Evolutionary conservation across 2,113 vertebrate genomes (phyloP).

Genomic region (Andinoacara biseriatus): DNA sequence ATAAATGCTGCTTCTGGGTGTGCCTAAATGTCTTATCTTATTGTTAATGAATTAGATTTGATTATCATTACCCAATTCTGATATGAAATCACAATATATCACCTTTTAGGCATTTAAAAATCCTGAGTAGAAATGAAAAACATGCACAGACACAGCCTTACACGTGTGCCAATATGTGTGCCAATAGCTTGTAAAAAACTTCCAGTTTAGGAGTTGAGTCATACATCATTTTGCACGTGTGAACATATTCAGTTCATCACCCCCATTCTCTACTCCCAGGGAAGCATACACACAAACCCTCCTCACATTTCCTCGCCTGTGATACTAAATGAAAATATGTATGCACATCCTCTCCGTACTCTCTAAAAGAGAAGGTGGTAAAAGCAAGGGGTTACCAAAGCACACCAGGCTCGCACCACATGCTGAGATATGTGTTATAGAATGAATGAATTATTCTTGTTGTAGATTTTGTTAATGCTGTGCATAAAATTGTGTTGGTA

Average conservation of each 20-base stretch:
- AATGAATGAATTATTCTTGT: neutral
- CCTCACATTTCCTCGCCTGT: neutral
- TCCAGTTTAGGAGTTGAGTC: constrained; percentile 58
- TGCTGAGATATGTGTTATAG: neutral
- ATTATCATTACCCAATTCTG: constrained; percentile 47
- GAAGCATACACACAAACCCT: neutral
- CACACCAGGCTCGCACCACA: constrained; percentile 3
- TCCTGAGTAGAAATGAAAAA: constrained; percentile 29
- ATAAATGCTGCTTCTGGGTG: constrained; percentile 67
- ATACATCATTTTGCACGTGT: constrained; percentile 44
- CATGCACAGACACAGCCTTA: constrained; percentile 28
- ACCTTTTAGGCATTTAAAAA: constrained; percentile 30
- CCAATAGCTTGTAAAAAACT: constrained; percentile 54
- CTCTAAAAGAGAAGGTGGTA: neutral
- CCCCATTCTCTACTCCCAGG: neutral
- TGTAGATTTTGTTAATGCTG: neutral
- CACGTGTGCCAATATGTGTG: constrained; percentile 35
- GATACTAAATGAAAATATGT: constrained; percentile 32
- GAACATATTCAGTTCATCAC: constrained; percentile 39
- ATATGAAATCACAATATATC: constrained; percentile 36
- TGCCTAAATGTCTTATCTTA: constrained; percentile 53
- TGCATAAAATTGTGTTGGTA: neutral
- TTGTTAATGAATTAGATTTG: constrained; percentile 49
- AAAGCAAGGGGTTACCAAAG: constrained; percentile 33
- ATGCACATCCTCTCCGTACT: neutral